Evolutionary conservation across 2,797 vertebrate species (phyloP).

Genomic region (Neosalanx taihuensis): DNA sequence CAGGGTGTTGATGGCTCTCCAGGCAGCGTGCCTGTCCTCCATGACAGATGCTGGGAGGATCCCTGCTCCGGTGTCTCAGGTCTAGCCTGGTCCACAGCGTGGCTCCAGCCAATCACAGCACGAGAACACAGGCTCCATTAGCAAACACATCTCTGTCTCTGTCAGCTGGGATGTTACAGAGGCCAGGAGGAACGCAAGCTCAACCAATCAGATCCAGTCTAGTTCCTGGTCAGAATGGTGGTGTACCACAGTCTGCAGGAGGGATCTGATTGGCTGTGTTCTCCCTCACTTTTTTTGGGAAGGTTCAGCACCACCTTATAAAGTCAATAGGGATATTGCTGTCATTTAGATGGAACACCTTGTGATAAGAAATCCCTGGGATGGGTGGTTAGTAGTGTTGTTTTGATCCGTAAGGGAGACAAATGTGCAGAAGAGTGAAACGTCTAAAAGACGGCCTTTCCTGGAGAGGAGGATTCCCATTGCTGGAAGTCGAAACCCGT

Average conservation of each 20-base stretch:
- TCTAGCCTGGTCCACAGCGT: conserved; percentile 26
- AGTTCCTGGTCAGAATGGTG: conserved; percentile 1
- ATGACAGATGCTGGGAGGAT: conserved; percentile 41
- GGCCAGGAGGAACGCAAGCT: conserved; percentile 34
- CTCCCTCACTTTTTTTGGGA: neutral
- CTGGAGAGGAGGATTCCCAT: conserved; percentile 7
- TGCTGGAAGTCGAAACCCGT: conserved; percentile 9
- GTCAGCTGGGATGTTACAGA: conserved; percentile 28
- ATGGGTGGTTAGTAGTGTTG: neutral
- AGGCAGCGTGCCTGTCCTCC: conserved; percentile 32
- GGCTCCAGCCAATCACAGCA: conserved; percentile 24
- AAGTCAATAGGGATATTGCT: neutral
- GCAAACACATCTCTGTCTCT: conserved; percentile 35
- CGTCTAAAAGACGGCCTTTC: neutral
- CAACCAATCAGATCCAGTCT: conserved; percentile 36
- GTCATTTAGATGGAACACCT: neutral
- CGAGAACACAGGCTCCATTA: neutral
- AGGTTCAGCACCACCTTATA: neutral
- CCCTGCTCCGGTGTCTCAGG: neutral
- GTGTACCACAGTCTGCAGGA: neutral
- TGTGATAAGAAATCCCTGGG: neutral
- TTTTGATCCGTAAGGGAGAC: neutral
- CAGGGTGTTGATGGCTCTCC: conserved; percentile 36
- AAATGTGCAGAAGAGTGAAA: neutral
- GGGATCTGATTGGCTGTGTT: neutral